phyloP scores from a whole-genome alignment of 2,113 vertebrate species.

The Labeo rohita region DNA sequence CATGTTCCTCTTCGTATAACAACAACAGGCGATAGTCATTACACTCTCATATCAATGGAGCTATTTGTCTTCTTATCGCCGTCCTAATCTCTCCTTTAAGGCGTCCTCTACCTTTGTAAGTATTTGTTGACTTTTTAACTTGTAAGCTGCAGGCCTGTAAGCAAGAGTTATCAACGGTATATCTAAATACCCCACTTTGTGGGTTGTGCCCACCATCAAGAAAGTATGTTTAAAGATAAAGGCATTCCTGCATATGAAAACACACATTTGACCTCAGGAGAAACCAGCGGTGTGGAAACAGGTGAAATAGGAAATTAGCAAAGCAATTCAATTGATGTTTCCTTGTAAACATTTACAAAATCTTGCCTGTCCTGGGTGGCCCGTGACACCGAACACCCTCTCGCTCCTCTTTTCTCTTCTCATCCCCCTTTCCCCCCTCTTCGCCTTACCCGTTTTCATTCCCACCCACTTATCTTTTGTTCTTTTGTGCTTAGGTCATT shows the following conservation, averaged over 20 bases:
- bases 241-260: constrained; percentile 24
- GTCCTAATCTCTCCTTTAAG: constrained; percentile 27
- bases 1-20: constrained; percentile 63
- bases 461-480: constrained; percentile 53
- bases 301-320: constrained; percentile 27
- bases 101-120: constrained; percentile 18
- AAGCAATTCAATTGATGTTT: constrained; percentile 5
- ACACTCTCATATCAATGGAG: constrained; percentile 59
- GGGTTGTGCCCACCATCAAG: neutral
- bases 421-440: constrained; percentile 25
- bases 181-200: constrained; percentile 20
- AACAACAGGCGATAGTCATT: constrained; percentile 57
- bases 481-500: constrained; percentile 58
- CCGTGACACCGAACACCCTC: constrained; percentile 29
- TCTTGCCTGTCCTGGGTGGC: constrained; percentile 27
- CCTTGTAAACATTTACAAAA: constrained; percentile 25
- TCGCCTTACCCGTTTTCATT: constrained; percentile 47
- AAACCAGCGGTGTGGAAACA: neutral
- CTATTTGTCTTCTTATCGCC: constrained; percentile 59
- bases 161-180: neutral
- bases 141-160: neutral
- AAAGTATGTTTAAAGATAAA: constrained; percentile 5
- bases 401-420: constrained; percentile 37
- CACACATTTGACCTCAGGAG: neutral
- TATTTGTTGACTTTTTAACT: constrained; percentile 42